Conservation (phyloP, 2,888 invertebrate species). For the Acheta domesticus region DNA sequence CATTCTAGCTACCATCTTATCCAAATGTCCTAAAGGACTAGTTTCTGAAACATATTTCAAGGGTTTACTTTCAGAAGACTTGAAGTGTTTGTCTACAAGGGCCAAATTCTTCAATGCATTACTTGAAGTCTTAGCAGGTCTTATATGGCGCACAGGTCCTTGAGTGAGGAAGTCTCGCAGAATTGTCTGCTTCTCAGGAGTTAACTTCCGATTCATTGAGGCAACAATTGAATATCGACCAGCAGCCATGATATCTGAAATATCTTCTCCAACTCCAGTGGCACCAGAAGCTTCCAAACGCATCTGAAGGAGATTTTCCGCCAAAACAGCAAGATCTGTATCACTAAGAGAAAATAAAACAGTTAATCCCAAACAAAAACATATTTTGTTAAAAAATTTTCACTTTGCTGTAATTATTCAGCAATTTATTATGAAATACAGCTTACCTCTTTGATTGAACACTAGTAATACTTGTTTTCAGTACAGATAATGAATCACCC, state of each 20-base stretch:
- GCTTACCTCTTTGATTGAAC: background rate
- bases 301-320: slow-evolving; percentile 40
- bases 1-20: no score
- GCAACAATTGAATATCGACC: background rate
- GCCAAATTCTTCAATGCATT: background rate
- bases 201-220: background rate
- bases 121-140: slow-evolving; percentile 28
- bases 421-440: no score
- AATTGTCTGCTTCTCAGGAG: slow-evolving; percentile 37
- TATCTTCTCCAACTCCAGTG: background rate
- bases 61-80: background rate
- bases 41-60: no score
- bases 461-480: background rate
- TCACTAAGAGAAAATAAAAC: slow-evolving; percentile 38
- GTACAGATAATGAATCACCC: background rate
- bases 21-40: no score
- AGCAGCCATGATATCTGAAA: background rate
- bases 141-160: slow-evolving; percentile 32
- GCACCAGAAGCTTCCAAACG: slow-evolving; percentile 30
- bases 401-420: no score
- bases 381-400: no score
- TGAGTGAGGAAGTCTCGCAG: slow-evolving; percentile 35
- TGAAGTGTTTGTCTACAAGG: background rate
- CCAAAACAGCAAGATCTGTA: slow-evolving; percentile 40
- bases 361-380: no score